Evolutionary conservation across 2,888 invertebrate genomes (phyloP).

Genomic region (Coenonympha arcania): DNA sequence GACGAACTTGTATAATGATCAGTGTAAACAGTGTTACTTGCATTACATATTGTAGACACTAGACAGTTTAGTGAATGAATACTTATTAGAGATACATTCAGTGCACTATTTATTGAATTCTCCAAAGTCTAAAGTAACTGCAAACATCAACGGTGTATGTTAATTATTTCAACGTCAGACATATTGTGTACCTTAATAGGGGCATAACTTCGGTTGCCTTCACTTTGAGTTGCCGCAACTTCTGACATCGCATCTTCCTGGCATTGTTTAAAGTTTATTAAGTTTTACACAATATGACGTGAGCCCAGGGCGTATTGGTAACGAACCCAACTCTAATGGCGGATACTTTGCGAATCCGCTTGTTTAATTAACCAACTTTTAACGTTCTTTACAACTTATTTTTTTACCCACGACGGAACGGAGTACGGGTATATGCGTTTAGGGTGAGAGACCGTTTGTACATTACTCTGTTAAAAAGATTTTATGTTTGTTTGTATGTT

Average conservation of each 20-base stretch:
- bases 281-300: slow-evolving; percentile 63
- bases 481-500: too few relatives aligned
- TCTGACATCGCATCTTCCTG: slow-evolving; percentile 67
- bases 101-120: neutral
- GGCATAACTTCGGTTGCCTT: slow-evolving; percentile 53
- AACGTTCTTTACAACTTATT: neutral
- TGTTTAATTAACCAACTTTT: slow-evolving; percentile 18
- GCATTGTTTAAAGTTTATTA: slow-evolving; percentile 71
- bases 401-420: too few relatives aligned
- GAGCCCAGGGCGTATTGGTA: slow-evolving; percentile 55
- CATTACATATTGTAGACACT: too few relatives aligned
- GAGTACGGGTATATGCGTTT: too few relatives aligned
- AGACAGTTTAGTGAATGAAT: too few relatives aligned
- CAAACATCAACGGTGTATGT: slow-evolving; percentile 24
- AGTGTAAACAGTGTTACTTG: too few relatives aligned
- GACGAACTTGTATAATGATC: too few relatives aligned
- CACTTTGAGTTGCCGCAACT: slow-evolving; percentile 54
- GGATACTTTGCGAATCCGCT: slow-evolving; percentile 15
- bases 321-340: slow-evolving; percentile 28
- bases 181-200: slow-evolving; percentile 62
- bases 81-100: too few relatives aligned
- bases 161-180: slow-evolving; percentile 54
- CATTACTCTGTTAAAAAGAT: too few relatives aligned
- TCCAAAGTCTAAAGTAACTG: neutral
- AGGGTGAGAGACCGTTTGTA: too few relatives aligned